Conservation (phyloP, 1,140 invertebrate genomes). For the Metaphire vulgaris region DNA sequence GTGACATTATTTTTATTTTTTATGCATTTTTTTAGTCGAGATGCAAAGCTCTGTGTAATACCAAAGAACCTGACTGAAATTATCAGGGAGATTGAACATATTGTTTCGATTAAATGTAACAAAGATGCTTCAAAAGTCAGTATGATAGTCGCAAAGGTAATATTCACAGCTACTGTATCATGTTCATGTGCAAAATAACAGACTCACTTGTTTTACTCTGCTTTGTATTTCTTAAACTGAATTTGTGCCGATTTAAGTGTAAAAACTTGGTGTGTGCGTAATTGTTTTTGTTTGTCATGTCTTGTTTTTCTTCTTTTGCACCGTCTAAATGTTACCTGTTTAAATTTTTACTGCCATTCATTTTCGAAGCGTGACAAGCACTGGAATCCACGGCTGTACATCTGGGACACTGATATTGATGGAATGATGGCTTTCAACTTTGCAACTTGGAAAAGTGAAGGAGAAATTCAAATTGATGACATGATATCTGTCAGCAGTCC, state of each 20-base stretch:
- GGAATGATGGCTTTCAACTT: constrained; percentile 64
- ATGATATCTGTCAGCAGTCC: not conserved
- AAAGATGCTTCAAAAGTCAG: constrained; percentile 75
- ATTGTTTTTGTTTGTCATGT: too few species aligned
- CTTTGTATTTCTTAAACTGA: too few species aligned
- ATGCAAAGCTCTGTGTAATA: constrained; percentile 56
- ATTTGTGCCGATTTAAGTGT: too few species aligned
- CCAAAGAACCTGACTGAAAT: constrained; percentile 58
- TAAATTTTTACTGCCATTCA: too few species aligned
- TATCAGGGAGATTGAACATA: constrained; percentile 74
- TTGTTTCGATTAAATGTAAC: constrained; percentile 78
- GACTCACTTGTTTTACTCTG: too few species aligned
- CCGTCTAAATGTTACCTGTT: too few species aligned
- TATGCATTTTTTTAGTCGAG: too few species aligned
- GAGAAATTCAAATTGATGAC: constrained; percentile 41
- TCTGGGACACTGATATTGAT: constrained; percentile 87
- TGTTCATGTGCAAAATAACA: too few species aligned
- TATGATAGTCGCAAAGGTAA: constrained; percentile 68
- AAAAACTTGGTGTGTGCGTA: too few species aligned
- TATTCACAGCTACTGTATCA: too few species aligned
- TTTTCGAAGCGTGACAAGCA: constrained; percentile 37
- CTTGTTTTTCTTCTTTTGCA: too few species aligned
- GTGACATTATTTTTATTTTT: too few species aligned
- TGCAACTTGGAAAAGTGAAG: constrained; percentile 54
- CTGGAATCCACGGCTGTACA: constrained; percentile 73